Conservation (phyloP, 2,888 invertebrate species). For the Morpho achilles region DNA sequence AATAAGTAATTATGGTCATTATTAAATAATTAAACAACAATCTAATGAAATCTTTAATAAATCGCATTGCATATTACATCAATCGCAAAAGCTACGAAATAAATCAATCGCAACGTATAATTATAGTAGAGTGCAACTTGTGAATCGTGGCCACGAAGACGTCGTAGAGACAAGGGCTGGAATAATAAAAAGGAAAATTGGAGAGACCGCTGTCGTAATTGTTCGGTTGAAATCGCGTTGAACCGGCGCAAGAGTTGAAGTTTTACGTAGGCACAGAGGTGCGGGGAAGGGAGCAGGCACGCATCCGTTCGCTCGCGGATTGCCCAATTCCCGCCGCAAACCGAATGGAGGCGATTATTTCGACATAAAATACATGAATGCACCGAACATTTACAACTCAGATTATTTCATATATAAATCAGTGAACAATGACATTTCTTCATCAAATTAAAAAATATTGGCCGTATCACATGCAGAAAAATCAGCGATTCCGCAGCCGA, state of each 20-base stretch:
- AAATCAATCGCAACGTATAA: slow-evolving; percentile 30
- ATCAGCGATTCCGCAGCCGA: slow-evolving; percentile 75
- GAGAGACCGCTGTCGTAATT: slow-evolving; percentile 42
- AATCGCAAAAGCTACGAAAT: slow-evolving; percentile 25
- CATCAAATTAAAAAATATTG: background rate
- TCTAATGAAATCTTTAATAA: slow-evolving; percentile 10
- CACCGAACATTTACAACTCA: slow-evolving; percentile 54
- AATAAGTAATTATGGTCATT: too few relatives aligned
- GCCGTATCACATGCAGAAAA: slow-evolving; percentile 64
- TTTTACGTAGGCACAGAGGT: slow-evolving; percentile 41
- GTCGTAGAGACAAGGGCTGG: slow-evolving; percentile 34
- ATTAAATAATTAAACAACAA: too few relatives aligned
- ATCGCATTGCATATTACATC: slow-evolving; percentile 30
- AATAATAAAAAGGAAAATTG: slow-evolving; percentile 47
- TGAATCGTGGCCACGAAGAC: slow-evolving; percentile 25
- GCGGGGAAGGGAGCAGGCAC: slow-evolving; percentile 35
- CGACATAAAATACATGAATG: slow-evolving; percentile 62
- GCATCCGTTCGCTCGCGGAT: slow-evolving; percentile 60
- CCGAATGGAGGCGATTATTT: slow-evolving; percentile 53
- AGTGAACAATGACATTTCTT: background rate
- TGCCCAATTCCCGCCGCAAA: slow-evolving; percentile 65
- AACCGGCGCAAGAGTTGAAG: slow-evolving; percentile 48
- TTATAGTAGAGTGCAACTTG: slow-evolving; percentile 26
- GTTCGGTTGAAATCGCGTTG: slow-evolving; percentile 48
- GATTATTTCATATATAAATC: slow-evolving; percentile 38